Evolutionary conservation across 2,797 vertebrate genomes (phyloP), one percentile per base, ranked within the genome.

Genomic region (Pteropus rufus): DNA sequence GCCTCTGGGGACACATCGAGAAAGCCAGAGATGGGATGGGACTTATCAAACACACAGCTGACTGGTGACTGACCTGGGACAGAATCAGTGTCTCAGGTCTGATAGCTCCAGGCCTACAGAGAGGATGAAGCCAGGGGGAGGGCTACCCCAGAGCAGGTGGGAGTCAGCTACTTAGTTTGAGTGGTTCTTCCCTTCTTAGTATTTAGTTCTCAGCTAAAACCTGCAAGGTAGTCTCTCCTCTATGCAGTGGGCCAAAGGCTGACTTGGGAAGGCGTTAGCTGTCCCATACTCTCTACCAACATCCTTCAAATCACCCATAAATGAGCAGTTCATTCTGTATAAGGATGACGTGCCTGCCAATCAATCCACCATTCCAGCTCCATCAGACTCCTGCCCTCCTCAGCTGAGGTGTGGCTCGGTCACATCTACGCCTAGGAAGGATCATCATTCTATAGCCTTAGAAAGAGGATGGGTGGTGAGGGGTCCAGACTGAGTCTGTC

Each of bases 1-100:
- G 21, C 52, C 14, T 77, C 34, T 1, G 15, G 79, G 49, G 23
- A 21, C 24, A 65, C 8, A 70, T 10, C 0, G 1, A 44, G 39
- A 67, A 91, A 69, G 70, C 46, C 87, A 73, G 56, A 70, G 73
- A 58, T 24, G 11, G 24, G 21, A 29, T 58, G 31, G 79, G 34
- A 9, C 64, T 89, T 73, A 77, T 65, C 31, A 21, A 75, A 41
- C 19, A 76, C 23, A 67, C 4, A 52, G 26, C 44, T 62, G 72
- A 83, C n/a, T 62, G 31, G 65, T 2, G 24, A 54, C 72, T 83
- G 44, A 49, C 21, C 3, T 0, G 3, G 12, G 56, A 70, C 1
- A 52, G 52, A 31, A 36, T 26, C 73, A 75, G 64, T 11, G 26
- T 91, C 19, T 91, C 34, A 41, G 62, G 56, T 69, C 54, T 62